A percentile compares a stretch with the other conserved stretches of the same genome.
Evolutionary conservation across 2,888 invertebrate species (phyloP).

Genomic region (Drosophila testacea): DNA sequence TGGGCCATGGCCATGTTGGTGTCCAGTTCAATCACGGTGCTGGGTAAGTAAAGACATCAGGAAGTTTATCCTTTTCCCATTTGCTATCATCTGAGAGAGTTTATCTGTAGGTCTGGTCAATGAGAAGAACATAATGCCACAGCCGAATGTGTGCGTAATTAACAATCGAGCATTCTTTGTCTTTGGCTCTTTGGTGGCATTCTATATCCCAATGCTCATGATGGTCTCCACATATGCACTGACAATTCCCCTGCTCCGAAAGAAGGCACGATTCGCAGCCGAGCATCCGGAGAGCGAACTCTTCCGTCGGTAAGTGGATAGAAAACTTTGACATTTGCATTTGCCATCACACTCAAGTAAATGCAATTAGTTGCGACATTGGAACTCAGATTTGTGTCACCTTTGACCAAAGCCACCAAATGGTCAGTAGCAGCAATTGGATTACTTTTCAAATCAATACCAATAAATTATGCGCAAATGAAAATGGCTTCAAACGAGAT

Average conservation of each 20-base stretch:
- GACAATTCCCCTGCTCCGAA: slow-evolving; percentile 93
- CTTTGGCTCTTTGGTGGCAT: slow-evolving; percentile 96
- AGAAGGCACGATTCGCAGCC: slow-evolving; percentile 91
- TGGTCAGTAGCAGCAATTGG: slow-evolving; percentile 24
- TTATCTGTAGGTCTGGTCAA: slow-evolving; percentile 89
- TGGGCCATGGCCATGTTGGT: slow-evolving; percentile 96
- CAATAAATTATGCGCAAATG: slow-evolving; percentile 63
- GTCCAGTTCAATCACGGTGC: slow-evolving; percentile 93
- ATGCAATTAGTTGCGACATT: slow-evolving; percentile 57
- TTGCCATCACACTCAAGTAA: slow-evolving; percentile 20
- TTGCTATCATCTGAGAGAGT: background rate
- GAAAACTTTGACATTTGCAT: slow-evolving; percentile 34
- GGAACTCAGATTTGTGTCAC: slow-evolving; percentile 48
- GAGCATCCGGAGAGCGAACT: slow-evolving; percentile 88
- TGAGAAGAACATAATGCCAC: slow-evolving; percentile 92
- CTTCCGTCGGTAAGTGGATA: slow-evolving; percentile 85
- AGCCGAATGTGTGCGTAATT: slow-evolving; percentile 91
- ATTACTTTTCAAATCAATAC: slow-evolving; percentile 56
- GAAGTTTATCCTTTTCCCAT: background rate
- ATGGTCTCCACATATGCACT: slow-evolving; percentile 97
- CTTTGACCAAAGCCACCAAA: slow-evolving; percentile 39
- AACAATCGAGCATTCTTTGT: slow-evolving; percentile 95
- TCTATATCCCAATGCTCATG: slow-evolving; percentile 97
- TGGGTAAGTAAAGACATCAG: slow-evolving; percentile 87
- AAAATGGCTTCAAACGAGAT: slow-evolving; percentile 34